Conservation (phyloP, 2,113 vertebrate species). For the Pavo muticus region DNA sequence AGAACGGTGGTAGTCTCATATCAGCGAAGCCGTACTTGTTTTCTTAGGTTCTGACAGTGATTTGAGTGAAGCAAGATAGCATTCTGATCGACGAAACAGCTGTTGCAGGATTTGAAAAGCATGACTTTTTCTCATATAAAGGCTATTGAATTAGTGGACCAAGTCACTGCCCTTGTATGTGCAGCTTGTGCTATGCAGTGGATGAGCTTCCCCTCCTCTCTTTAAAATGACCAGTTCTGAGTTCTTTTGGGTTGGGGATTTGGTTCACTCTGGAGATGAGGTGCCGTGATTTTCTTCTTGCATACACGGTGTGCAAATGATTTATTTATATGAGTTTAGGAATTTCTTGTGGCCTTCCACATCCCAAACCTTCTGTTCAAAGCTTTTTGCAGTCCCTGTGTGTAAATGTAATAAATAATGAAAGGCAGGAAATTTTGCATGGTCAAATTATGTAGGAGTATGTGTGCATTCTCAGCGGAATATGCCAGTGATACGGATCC, state of each 20-base stretch:
- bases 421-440: background rate
- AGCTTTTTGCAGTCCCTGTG: background rate
- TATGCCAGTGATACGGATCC: background rate
- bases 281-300: background rate
- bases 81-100: background rate
- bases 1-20: background rate
- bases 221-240: background rate
- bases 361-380: background rate
- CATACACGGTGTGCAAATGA: background rate
- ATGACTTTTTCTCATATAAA: background rate
- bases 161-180: background rate
- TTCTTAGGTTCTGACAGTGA: background rate
- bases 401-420: background rate
- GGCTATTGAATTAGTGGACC: background rate
- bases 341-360: background rate
- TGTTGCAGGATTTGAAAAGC: background rate
- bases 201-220: background rate
- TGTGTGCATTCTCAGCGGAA: background rate
- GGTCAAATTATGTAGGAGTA: background rate
- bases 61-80: background rate
- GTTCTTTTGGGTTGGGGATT: background rate
- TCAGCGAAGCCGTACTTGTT: fast-evolving
- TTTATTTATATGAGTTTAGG: background rate
- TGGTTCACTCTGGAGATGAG: background rate
- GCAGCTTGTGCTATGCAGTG: background rate